These are phyloP conservation scores for Pygocentrus nattereri DNA, from an alignment of 2,797 vertebrate species.

Conservation along the genomic window DNA sequence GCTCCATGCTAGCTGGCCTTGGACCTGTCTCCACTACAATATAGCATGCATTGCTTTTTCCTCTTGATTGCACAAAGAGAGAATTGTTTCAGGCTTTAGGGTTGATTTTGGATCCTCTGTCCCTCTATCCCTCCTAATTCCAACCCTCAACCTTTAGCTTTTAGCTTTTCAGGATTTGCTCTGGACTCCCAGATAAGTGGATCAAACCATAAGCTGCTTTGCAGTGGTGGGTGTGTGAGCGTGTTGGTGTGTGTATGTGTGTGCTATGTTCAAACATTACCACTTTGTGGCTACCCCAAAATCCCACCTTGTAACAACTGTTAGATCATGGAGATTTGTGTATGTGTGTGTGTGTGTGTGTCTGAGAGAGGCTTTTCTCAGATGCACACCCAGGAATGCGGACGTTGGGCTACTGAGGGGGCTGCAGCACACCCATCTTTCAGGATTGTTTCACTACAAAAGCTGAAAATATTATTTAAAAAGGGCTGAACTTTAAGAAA, in stretches of 20 bases:
- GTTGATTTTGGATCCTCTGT: conserved; percentile 50
- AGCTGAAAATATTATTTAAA: no score
- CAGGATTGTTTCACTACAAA: no score
- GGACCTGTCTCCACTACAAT: conserved; percentile 8
- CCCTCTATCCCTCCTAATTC: conserved; percentile 39
- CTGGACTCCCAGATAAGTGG: conserved; percentile 63
- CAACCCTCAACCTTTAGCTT: conserved; percentile 56
- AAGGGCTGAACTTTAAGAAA: no score
- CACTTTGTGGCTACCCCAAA: conserved; percentile 36
- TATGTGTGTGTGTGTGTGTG: conserved; percentile 26
- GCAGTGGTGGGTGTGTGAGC: conserved; percentile 31
- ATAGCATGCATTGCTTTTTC: conserved; percentile 26
- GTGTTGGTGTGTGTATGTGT: conserved; percentile 30
- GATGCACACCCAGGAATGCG: no score
- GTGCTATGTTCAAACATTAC: conserved; percentile 34
- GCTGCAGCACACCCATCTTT: no score
- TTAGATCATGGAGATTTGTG: conserved; percentile 31
- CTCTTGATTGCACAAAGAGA: conserved; percentile 23
- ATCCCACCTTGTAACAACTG: conserved; percentile 44
- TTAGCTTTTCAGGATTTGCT: conserved; percentile 60
- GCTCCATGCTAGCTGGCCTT: not conserved
- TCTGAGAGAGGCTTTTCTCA: not conserved
- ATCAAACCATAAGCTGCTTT: conserved; percentile 63
- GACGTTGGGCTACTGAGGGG: no score
- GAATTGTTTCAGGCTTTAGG: conserved; percentile 60